phyloP scores from a whole-genome alignment of 1,140 invertebrate genomes.

The Polyergus mexicanus region DNA sequence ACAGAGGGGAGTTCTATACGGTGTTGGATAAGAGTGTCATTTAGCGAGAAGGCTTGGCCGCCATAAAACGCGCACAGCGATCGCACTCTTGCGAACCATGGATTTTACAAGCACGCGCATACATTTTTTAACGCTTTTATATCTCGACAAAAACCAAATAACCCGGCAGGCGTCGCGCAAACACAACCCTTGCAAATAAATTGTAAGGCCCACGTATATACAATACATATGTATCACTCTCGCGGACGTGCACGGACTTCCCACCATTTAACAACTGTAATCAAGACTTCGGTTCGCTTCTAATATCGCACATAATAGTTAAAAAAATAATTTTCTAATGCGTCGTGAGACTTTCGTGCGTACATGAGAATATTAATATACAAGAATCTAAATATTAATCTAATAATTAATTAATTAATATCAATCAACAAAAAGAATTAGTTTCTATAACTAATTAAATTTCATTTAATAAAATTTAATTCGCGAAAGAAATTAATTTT shows the following conservation, averaged over 20 bases:
- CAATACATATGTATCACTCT: too few species aligned
- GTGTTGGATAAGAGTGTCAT: conserved; percentile 30
- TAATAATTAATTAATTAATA: not conserved
- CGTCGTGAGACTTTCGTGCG: not conserved
- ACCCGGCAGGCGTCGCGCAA: not conserved
- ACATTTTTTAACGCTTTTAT: conserved; percentile 41
- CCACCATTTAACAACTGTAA: conserved; percentile 7
- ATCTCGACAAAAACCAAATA: conserved; percentile 22
- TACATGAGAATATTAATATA: not conserved
- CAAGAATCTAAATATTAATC: not conserved
- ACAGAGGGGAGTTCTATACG: not conserved
- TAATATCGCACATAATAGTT: not conserved
- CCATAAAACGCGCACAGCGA: conserved; percentile 33
- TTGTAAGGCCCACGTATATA: conserved; percentile 13
- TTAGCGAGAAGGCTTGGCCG: conserved; percentile 11
- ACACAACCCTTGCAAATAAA: conserved; percentile 30
- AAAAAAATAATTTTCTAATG: not conserved
- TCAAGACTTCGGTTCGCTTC: conserved; percentile 15
- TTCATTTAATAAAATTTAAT: not conserved
- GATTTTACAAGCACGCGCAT: conserved; percentile 22
- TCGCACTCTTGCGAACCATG: conserved; percentile 9
- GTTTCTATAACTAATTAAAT: not conserved
- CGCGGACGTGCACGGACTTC: not conserved
- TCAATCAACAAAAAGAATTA: not conserved
- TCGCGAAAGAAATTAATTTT: not conserved